These are phyloP conservation scores for Steatornis caripensis DNA, from an alignment of 2,113 vertebrate genomes.

Conservation along the genomic window DNA sequence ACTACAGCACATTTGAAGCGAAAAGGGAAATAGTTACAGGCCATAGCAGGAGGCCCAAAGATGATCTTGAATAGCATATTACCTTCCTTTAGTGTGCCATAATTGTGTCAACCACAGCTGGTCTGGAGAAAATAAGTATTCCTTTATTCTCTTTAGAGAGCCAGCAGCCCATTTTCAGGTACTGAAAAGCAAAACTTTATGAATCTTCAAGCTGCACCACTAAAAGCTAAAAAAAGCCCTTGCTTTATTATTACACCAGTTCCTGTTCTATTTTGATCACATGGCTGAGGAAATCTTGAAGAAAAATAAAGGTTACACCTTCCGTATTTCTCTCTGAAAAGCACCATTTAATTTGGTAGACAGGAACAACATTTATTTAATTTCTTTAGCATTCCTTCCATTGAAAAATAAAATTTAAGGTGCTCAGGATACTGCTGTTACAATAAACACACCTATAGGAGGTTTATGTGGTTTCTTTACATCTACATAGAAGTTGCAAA, in stretches of 20 bases:
- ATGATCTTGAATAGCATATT: neutral
- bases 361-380: neutral
- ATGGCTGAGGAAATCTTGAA: neutral
- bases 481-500: neutral
- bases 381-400: slow-evolving; percentile 17
- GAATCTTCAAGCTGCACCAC: neutral
- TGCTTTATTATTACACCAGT: neutral
- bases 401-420: neutral
- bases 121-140: neutral
- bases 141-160: neutral
- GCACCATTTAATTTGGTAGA: neutral
- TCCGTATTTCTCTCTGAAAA: neutral
- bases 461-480: neutral
- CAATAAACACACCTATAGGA: neutral
- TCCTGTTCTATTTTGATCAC: neutral
- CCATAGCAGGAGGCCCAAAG: neutral
- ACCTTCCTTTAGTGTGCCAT: neutral
- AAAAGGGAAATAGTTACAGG: neutral
- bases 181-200: neutral
- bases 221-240: neutral
- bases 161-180: neutral
- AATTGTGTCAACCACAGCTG: neutral
- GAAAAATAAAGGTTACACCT: neutral
- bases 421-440: neutral
- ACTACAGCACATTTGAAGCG: neutral